Base-by-base conservation (phyloP, 2,113 vertebrate species). In the Caranx ignobilis region DNA sequence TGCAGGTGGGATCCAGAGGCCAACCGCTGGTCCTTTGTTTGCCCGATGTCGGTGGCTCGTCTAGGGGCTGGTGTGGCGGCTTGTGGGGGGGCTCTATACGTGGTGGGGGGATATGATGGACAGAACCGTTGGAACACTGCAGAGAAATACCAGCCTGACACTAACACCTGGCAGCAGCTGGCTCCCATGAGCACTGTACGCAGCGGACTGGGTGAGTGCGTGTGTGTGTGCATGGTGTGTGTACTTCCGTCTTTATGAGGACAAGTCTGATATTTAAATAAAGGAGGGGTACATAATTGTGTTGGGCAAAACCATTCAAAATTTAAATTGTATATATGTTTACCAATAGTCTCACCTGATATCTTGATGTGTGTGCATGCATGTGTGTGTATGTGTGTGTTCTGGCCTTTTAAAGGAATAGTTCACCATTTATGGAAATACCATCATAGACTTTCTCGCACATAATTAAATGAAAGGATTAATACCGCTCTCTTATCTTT, bases 1-100 rank as follows among this genome's bases (percentile, higher is more conserved):
- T 71, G 11, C 92, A 96, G 95, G 88, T 96, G 95, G 78, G 96
- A 96, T 76, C 95, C 95, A 0, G 96, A 96, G 75, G 90, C 87
- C 6, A 94, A 95, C 64, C 88, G 89, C 68, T 96, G 96, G 96
- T 93, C 92, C 35, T 92, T 91, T 32, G 88, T 95, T 55, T 81
- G 92, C 15, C 91, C 95, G 4, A 96, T 96, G 96, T 87, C 88
- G 3, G 94, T 92, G 84, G 89, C 94, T 11, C 94, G 95, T 3
- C 92, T 96, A 54, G 96, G 95, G 6, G 95, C 95, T 0, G 95
- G 95, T 0, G 95, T 96, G 79, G 87, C 86, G 0, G 75, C 91
- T 0, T 95, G 94, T 6, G 91, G 92, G n/a, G 95, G 94, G 3
- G 81, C 81, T 41, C 91, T 96, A 32, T 96, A 95, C 26, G 95